A percentile compares a stretch with the other conserved stretches of the same genome.
Evolutionary conservation across 1,140 invertebrate genomes (phyloP).

Genomic region (Cherax destructor): DNA sequence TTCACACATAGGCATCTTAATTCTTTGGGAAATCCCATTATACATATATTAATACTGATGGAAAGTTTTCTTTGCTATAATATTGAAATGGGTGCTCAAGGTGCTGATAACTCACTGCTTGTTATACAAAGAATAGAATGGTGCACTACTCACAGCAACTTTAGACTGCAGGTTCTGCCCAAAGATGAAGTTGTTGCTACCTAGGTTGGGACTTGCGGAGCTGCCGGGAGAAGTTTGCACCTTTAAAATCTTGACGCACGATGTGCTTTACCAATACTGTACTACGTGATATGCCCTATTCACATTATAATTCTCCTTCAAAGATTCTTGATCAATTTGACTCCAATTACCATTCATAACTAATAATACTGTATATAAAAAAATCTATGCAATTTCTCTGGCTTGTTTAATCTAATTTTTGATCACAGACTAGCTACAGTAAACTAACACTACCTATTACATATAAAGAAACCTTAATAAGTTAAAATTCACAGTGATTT

Average conservation of each 20-base stretch:
- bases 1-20: background rate
- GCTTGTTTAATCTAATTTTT: too few relatives aligned
- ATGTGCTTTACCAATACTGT: background rate
- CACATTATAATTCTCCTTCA: too few relatives aligned
- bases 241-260: background rate
- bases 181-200: slow-evolving; percentile 86
- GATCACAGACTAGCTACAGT: too few relatives aligned
- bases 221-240: slow-evolving; percentile 20
- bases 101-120: background rate
- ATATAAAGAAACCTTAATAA: too few relatives aligned
- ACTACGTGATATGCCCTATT: background rate
- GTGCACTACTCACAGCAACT: slow-evolving; percentile 78
- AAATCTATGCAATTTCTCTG: too few relatives aligned
- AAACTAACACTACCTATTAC: too few relatives aligned
- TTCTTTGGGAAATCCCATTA: background rate
- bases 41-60: background rate
- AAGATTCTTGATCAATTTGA: too few relatives aligned
- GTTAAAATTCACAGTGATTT: background rate
- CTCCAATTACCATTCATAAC: background rate
- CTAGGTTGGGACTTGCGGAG: slow-evolving; percentile 36
- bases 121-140: background rate
- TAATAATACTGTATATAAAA: too few relatives aligned
- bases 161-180: slow-evolving; percentile 93
- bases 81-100: slow-evolving; percentile 1
- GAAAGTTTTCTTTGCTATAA: background rate